Percentiles rank a stretch among this genome's conserved stretches.
These are phyloP conservation scores for Metaphire vulgaris DNA, from an alignment of 1,140 invertebrate genomes.

Conservation along the genomic window DNA sequence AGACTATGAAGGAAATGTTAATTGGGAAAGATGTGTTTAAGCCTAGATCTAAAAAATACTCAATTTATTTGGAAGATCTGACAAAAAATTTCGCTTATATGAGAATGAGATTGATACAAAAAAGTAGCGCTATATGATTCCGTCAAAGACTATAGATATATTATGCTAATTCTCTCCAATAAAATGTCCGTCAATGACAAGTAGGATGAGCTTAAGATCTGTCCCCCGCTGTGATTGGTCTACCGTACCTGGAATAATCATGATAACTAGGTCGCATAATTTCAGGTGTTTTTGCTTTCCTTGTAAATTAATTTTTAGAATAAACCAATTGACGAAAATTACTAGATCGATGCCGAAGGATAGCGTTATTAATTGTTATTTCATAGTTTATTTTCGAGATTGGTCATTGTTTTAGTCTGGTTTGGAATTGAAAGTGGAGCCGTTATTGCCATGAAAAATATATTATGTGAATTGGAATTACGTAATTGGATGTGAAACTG, in stretches of 20 bases:
- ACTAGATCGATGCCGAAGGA: not conserved
- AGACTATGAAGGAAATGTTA: too few relatives aligned
- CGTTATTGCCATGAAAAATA: not conserved
- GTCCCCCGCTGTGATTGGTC: not conserved
- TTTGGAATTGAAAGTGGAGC: not conserved
- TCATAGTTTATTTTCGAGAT: not conserved
- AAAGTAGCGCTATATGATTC: too few relatives aligned
- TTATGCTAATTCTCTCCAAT: too few relatives aligned
- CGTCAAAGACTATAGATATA: too few relatives aligned
- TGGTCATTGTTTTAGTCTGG: not conserved
- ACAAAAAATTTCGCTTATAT: too few relatives aligned
- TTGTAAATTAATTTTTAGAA: slow-evolving; percentile 3
- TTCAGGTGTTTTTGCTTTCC: not conserved
- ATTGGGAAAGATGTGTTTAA: too few relatives aligned
- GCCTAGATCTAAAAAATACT: too few relatives aligned
- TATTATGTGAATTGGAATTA: not conserved
- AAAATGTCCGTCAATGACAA: too few relatives aligned
- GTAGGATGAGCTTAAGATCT: too few relatives aligned
- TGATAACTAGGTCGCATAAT: not conserved
- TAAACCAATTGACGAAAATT: not conserved
- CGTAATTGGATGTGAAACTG: not conserved
- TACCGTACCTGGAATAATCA: not conserved
- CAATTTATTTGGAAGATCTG: too few relatives aligned
- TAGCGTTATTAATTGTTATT: not conserved
- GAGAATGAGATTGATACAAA: too few relatives aligned